Evolutionary conservation across 2,888 invertebrate genomes (phyloP).

Genomic region (Caenorhabditis virilis): DNA sequence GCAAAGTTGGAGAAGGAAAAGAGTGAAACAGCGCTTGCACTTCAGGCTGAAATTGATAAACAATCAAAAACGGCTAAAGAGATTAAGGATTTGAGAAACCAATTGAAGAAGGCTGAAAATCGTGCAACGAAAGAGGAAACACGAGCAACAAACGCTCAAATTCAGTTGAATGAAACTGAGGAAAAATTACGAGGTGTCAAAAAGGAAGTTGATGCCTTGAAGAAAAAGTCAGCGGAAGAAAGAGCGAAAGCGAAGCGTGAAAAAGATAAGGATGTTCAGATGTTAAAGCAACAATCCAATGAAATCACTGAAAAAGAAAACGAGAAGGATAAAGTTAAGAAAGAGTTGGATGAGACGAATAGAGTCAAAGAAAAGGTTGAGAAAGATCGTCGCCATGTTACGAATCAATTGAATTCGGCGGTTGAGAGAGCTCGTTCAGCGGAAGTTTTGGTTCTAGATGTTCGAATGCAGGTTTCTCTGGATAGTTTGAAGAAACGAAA

Average conservation of each 20-base stretch:
- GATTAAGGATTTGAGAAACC: conserved; percentile 38
- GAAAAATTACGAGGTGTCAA: conserved; percentile 40
- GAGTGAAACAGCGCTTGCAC: not conserved
- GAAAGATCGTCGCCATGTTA: conserved; percentile 32
- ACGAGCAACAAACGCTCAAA: conserved; percentile 14
- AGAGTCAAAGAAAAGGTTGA: conserved; percentile 24
- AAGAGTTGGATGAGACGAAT: conserved; percentile 22
- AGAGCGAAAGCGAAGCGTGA: conserved; percentile 45
- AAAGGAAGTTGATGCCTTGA: conserved; percentile 47
- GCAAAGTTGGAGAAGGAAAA: not conserved
- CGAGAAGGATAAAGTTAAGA: conserved; percentile 21
- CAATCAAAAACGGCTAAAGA: conserved; percentile 22
- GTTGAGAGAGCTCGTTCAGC: conserved; percentile 38
- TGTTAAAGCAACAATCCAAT: conserved; percentile 24
- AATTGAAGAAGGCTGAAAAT: conserved; percentile 49
- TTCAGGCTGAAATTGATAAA: conserved; percentile 21
- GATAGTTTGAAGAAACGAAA: conserved; percentile 32
- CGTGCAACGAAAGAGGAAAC: conserved; percentile 44
- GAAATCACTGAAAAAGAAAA: conserved; percentile 22
- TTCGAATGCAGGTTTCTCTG: conserved; percentile 18
- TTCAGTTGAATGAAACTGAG: conserved; percentile 43
- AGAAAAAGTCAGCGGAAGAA: conserved; percentile 52
- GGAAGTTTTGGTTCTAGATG: conserved; percentile 28
- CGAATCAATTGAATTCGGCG: conserved; percentile 11
- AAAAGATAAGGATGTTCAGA: conserved; percentile 30